A percentile compares a stretch with the other conserved stretches of the same genome.
phyloP scores from a whole-genome alignment of 2,113 vertebrate species.

The Orthonyx spaldingii region DNA sequence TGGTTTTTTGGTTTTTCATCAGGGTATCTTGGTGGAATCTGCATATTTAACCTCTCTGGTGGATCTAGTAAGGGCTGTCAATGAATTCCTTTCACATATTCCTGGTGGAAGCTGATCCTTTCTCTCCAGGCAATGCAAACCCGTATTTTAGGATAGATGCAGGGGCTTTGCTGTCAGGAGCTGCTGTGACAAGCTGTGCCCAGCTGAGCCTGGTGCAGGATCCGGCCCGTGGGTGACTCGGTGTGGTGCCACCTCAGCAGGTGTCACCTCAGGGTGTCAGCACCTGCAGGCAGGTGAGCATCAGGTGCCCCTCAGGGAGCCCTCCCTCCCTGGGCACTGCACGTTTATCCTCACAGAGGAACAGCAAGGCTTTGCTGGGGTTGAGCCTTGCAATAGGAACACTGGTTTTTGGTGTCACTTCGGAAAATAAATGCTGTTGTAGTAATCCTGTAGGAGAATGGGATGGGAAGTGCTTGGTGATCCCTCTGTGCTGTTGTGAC shows the following conservation, averaged over 20 bases:
- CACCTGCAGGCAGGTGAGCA: background rate
- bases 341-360: rapidly evolving
- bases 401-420: rapidly evolving
- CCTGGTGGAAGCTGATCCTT: background rate
- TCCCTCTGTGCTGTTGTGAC: background rate
- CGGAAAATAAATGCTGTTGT: background rate
- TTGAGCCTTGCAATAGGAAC: rapidly evolving
- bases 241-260: background rate
- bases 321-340: background rate
- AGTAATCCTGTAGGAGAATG: rapidly evolving
- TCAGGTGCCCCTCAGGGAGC: background rate
- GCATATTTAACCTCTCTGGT: background rate
- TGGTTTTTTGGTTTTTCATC: background rate
- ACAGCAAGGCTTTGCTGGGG: background rate
- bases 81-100: rapidly evolving
- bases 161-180: background rate
- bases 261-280: background rate
- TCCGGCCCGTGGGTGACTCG: background rate
- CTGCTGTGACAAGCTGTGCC: rapidly evolving
- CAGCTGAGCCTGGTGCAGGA: background rate
- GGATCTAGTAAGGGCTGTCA: background rate
- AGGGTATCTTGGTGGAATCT: rapidly evolving
- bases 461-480: background rate
- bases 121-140: background rate
- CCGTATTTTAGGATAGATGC: rapidly evolving